Base-by-base conservation (phyloP, 2,888 invertebrate species). In the Rosalia funebris region DNA sequence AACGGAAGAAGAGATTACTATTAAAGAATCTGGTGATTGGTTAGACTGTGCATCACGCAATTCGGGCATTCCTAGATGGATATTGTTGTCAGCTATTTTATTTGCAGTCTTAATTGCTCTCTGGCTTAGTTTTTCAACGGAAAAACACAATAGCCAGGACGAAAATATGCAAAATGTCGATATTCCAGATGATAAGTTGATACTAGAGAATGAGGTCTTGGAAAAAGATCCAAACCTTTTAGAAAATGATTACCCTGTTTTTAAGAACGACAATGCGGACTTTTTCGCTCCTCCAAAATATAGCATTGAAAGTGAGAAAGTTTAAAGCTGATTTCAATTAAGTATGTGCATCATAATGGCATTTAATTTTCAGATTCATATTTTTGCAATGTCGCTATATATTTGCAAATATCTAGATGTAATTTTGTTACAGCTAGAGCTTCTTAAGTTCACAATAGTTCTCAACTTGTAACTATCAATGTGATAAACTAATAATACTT, bases 41-140 rank as follows among this genome's bases (percentile, higher is more conserved):
- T 67, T 81, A 58, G 80, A 80, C 57, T 81, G 81, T 65, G 79
- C 79, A 2, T 77, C 84, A 0, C 76, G 78, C 39, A 84, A 84
- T 68, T 83, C 84, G 0, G 84, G 84, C n/a, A 75, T 84, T 50
- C 83, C 84, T 0, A 77, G 82, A 16, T 79, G 83, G 72, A 72
- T 83, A 42, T 74, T 84, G 32, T 77, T 81, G 14, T 70, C 80
- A 25, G 77, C 82, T 1, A 78, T 84, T 58, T 72, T 83, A 62
- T 71, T 81, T 19, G 83, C 83, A 15, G 80, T 83, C 47, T 65
- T 83, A 42, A 77, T 83, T 16, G 83, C 83, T 66, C 75, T 84
- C 45, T 84, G 83, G 83, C 70, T 84, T 60, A 84, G 83, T 71
- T 77, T 84, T 50, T 70, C 76, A 0, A 74, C 76, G 15, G 78